Conservation (phyloP, 2,888 invertebrate genomes). For the Rhyacophila evoluta region DNA sequence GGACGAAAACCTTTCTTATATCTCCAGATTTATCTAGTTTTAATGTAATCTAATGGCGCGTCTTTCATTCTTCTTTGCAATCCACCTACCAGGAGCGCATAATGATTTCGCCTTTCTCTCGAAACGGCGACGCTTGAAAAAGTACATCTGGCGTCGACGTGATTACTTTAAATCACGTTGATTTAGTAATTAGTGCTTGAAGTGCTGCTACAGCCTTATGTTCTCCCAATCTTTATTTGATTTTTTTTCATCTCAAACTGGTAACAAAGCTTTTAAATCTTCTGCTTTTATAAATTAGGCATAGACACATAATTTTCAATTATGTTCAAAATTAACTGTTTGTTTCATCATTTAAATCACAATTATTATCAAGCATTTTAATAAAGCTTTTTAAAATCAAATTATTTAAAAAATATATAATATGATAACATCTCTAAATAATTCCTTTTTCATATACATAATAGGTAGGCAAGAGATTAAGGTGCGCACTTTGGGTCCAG, state of each 20-base stretch:
- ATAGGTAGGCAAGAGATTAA: too few relatives aligned
- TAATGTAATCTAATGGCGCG: conserved; percentile 12
- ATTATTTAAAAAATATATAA: too few relatives aligned
- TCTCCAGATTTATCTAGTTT: background rate
- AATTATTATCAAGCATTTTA: too few relatives aligned
- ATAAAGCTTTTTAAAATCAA: too few relatives aligned
- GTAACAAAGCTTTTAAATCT: background rate
- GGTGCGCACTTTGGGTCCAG: too few relatives aligned
- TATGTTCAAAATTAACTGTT: background rate
- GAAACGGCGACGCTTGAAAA: conserved; percentile 18
- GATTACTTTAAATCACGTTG: conserved; percentile 24
- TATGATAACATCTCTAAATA: too few relatives aligned
- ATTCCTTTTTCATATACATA: too few relatives aligned
- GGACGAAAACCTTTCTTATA: too few relatives aligned
- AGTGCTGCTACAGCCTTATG: conserved; percentile 19
- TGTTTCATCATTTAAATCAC: background rate
- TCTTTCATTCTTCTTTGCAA: background rate
- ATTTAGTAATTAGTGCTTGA: conserved; percentile 17
- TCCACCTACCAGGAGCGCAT: background rate
- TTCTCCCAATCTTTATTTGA: background rate
- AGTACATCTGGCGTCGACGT: conserved; percentile 16
- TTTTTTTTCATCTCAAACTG: background rate
- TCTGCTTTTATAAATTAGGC: background rate
- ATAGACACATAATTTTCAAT: conserved; percentile 24
- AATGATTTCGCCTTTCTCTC: conserved; percentile 3